Conservation (phyloP, 2,797 vertebrate species). For the Neomorphus geoffroyi region DNA sequence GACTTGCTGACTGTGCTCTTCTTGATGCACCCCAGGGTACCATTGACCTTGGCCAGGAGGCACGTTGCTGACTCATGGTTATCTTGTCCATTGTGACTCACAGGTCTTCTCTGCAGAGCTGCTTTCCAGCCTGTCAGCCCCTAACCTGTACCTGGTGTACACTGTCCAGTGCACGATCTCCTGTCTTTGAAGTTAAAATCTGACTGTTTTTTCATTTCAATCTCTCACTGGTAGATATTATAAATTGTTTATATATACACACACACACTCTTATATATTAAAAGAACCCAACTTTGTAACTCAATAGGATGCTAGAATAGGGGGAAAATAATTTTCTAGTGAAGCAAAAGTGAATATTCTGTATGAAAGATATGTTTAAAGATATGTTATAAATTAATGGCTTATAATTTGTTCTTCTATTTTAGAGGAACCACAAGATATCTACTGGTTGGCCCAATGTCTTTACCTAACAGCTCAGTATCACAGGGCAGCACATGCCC, state of each 20-base stretch:
- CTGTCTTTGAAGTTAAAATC: neutral
- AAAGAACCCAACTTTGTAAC: neutral
- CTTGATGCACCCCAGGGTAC: too few species aligned
- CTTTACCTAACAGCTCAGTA: constrained; percentile 97
- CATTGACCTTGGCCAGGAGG: too few species aligned
- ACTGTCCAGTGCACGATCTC: neutral
- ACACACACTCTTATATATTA: neutral
- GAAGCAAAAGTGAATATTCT: neutral
- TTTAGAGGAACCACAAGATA: constrained; percentile 93
- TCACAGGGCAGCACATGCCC: constrained; percentile 95
- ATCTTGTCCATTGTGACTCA: too few species aligned
- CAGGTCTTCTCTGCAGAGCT: too few species aligned
- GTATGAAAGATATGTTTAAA: neutral
- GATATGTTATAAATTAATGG: neutral
- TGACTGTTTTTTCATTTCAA: neutral
- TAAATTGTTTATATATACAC: neutral
- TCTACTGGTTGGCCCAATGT: constrained; percentile 98
- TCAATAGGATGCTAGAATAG: neutral
- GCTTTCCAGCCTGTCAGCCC: too few species aligned
- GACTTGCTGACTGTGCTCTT: too few species aligned
- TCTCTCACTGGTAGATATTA: neutral
- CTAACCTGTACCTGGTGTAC: neutral
- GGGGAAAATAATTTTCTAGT: neutral
- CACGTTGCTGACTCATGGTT: too few species aligned
- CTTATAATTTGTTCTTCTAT: neutral